Evolutionary conservation across 2,113 vertebrate genomes (phyloP), one percentile per base, ranked within the genome.

Genomic region (Chionodraco myersi): DNA sequence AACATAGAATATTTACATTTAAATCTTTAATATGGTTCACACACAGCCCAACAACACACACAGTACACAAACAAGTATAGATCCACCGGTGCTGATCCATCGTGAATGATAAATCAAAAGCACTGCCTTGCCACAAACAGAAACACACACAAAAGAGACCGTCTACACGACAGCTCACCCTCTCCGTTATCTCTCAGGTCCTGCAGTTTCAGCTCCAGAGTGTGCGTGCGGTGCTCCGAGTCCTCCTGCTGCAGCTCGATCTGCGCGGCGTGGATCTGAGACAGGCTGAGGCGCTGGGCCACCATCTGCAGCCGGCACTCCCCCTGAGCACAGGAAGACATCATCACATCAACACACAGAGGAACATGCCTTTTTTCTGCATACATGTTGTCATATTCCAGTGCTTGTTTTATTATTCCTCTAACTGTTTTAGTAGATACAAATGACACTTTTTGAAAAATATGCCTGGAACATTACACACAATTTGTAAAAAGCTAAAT

Each of bases 231-330:
- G 41, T 86, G 47, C 6, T 87, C 80, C 0, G 81, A 64, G 65
- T 89, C 89, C 78, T 92, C 93, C 77, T 90, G 88, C 58, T 92
- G 86, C 74, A 98, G 95, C 90, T 98, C 96, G 26, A 98, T 89
- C 30, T 99, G 96, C 71, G 97, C 95, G 5, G 96, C 95, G 48
- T 98, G 96, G 88, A 99, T 97, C 92, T 99, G 93, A 83, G 96
- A 95, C 0, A 99, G 94, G 83, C 97, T 98, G 92, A 99, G 94
- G 51, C 95, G 95, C 62, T 97, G 97, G 18, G 97, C 97, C 93
- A 97, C 97, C 95, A 98, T 93, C 81, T 96, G 97, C 18, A 99
- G 94, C 65, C 92, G 92, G 87, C 97, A 95, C 84, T 98, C 97
- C 62, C 88, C 94, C 98, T 84, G 51, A 53, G 16, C 52, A 53